These are phyloP conservation scores for Homarus americanus DNA, from an alignment of 1,140 invertebrate genomes.

Conservation along the genomic window DNA sequence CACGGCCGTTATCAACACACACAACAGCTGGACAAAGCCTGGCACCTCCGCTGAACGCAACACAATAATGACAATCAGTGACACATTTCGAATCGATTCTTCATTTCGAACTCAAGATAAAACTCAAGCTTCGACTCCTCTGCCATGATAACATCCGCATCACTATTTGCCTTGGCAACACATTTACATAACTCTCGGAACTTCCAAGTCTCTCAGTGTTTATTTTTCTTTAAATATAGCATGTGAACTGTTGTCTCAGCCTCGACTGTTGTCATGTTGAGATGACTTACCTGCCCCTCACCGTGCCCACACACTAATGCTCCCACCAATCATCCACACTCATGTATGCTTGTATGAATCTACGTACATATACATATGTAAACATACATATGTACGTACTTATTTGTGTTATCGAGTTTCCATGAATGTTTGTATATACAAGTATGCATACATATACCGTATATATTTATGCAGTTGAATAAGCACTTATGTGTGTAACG, in stretches of 20 bases:
- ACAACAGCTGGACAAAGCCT: too few relatives aligned
- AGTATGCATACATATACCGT: not conserved
- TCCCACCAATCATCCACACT: not conserved
- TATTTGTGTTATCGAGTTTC: too few relatives aligned
- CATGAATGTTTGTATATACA: too few relatives aligned
- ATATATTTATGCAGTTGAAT: not conserved
- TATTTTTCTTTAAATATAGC: slow-evolving; percentile 1
- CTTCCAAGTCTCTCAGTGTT: not conserved
- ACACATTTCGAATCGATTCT: too few relatives aligned
- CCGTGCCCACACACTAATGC: not conserved
- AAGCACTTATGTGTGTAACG: not conserved
- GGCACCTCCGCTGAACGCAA: too few relatives aligned
- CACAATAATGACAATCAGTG: too few relatives aligned
- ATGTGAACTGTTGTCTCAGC: not conserved
- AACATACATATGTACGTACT: too few relatives aligned
- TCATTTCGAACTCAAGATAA: too few relatives aligned
- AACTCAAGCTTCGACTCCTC: too few relatives aligned
- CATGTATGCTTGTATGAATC: not conserved
- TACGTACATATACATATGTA: too few relatives aligned
- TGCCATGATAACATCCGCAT: not conserved
- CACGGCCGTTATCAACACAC: too few relatives aligned
- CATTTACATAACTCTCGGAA: slow-evolving; percentile 1
- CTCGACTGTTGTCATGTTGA: not conserved
- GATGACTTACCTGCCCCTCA: not conserved
- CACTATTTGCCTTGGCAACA: not conserved